Evolutionary conservation across 1,140 invertebrate genomes (phyloP).

Genomic region (honey bee (Apis mellifera)): DNA sequence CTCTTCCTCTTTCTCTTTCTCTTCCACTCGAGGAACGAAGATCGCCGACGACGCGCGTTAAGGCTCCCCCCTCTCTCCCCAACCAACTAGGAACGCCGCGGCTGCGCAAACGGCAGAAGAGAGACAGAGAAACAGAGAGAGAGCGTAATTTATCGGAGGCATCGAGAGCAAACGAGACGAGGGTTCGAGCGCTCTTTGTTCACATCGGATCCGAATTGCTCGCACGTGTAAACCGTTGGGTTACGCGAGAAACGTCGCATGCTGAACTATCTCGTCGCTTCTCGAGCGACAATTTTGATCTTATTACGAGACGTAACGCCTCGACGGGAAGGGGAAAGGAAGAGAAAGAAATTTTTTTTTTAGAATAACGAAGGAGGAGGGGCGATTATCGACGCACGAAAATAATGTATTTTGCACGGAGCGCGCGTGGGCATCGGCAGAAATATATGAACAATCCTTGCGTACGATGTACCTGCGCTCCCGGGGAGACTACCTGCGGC

Average conservation of each 20-base stretch:
- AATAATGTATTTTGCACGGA: constrained; percentile 53
- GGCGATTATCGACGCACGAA: constrained; percentile 13
- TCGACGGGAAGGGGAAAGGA: too few relatives aligned
- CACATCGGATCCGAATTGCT: not conserved
- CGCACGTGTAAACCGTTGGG: constrained; percentile 4
- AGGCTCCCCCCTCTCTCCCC: constrained; percentile 31
- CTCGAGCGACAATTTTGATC: not conserved
- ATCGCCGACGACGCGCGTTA: constrained; percentile 54
- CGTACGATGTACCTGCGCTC: constrained; percentile 51
- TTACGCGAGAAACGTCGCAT: constrained; percentile 17
- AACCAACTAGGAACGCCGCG: constrained; percentile 54
- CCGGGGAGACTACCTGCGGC: constrained; percentile 65
- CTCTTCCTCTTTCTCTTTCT: not conserved
- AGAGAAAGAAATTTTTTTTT: too few relatives aligned
- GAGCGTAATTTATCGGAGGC: constrained; percentile 55
- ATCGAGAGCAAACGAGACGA: constrained; percentile 48
- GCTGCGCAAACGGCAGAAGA: constrained; percentile 36
- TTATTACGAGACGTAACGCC: too few relatives aligned
- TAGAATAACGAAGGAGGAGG: too few relatives aligned
- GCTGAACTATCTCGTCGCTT: not conserved
- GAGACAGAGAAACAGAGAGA: too few relatives aligned
- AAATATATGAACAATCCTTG: constrained; percentile 48
- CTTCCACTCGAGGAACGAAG: not conserved
- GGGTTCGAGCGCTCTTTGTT: constrained; percentile 24
- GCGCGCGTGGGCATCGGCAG: constrained; percentile 27